phyloP scores from a whole-genome alignment of 2,797 vertebrate species.

The Melanogrammus aeglefinus region DNA sequence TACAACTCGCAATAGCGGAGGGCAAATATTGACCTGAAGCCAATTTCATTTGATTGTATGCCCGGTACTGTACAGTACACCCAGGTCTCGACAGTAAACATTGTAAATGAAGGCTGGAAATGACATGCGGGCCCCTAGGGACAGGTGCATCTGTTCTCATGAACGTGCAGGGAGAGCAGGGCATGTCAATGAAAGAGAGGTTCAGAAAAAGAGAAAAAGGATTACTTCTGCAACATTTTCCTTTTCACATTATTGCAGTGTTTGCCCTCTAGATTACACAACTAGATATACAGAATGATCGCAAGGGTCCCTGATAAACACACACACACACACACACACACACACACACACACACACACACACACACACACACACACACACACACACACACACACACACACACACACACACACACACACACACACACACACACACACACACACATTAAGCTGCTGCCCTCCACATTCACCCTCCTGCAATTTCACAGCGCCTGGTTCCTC shows the following conservation, averaged over 20 bases:
- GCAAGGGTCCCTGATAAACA: background rate
- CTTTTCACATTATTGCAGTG: background rate
- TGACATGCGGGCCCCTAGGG: slow-evolving; percentile 28
- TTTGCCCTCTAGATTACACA: background rate
- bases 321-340: background rate
- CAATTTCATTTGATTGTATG: slow-evolving; percentile 35
- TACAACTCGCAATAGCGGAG: slow-evolving; percentile 22
- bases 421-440: slow-evolving; percentile 45
- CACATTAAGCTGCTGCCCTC: slow-evolving; percentile 39
- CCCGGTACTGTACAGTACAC: slow-evolving; percentile 15
- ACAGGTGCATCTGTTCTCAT: background rate
- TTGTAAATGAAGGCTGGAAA: slow-evolving; percentile 35
- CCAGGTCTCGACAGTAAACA: slow-evolving; percentile 30
- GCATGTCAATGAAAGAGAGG: background rate
- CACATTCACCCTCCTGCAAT: slow-evolving; percentile 63
- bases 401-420: too few relatives aligned
- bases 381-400: background rate
- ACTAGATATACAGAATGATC: background rate
- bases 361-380: background rate
- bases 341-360: background rate
- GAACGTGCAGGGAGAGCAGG: background rate
- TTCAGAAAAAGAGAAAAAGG: background rate
- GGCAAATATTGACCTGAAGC: slow-evolving; percentile 37
- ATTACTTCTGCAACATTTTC: background rate
- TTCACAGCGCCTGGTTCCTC: slow-evolving; percentile 67